phyloP scores from a whole-genome alignment of 2,113 vertebrate species.

The Turdus rufiventris region DNA sequence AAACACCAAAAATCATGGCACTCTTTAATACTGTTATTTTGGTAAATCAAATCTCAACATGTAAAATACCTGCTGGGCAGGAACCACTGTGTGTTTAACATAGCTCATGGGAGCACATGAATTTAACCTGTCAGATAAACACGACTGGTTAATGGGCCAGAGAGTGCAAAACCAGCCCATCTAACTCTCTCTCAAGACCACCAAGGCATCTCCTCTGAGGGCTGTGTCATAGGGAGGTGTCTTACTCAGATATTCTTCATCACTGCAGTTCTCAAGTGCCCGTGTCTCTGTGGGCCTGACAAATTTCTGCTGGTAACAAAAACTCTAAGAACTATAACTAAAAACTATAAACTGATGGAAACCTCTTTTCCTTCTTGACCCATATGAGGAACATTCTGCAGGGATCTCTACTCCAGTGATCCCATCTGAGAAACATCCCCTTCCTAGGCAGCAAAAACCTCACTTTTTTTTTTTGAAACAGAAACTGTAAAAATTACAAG shows the following conservation, averaged over 20 bases:
- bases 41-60: not conserved
- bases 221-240: not conserved
- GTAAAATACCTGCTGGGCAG: not conserved
- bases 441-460: not conserved
- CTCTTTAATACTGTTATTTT: not conserved
- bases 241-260: not conserved
- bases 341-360: not conserved
- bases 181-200: not conserved
- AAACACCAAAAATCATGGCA: not conserved
- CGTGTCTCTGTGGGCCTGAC: fast-evolving
- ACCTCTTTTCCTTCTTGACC: not conserved
- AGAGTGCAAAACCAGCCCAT: fast-evolving
- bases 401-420: not conserved
- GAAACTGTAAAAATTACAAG: not conserved
- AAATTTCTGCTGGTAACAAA: not conserved
- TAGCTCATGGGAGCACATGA: not conserved
- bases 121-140: not conserved
- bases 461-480: not conserved
- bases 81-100: not conserved
- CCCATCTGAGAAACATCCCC: not conserved
- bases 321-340: not conserved
- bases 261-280: not conserved
- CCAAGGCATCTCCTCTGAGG: too few species aligned
- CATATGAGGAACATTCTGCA: not conserved
- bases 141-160: not conserved